Base-by-base conservation (phyloP, 1,140 invertebrate genomes). In the Intoshia linei region DNA sequence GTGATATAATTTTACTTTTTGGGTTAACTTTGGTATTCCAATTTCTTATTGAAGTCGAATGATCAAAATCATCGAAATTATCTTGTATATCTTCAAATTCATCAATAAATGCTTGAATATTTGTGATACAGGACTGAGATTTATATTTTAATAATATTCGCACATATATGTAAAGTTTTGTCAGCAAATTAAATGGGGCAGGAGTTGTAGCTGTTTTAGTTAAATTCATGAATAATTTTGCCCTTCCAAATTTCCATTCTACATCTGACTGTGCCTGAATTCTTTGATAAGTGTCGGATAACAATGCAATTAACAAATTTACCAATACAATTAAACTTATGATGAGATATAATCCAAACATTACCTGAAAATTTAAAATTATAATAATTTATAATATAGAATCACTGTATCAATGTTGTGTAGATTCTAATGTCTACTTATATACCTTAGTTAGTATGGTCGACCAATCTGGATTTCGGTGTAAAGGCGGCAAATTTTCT, bases 241-340 rank as follows among this genome's bases (percentile, higher is more conserved):
- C 90, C 45, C 93, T 60, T 22, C 87, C 87, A 52, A 87, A 98
- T 59, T 98, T 98, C 87, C 87, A 98, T 59, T 98, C 87, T 46
- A 84, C 90, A 59, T 98, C 87, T n/a, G 84, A 93, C 67, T 95
- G 83, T 30, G 83, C 78, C 65, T 90, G 57, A 52, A 93, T 93
- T 45, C 83, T 66, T 59, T 92, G 81, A 59, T 93, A 93, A 45
- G 84, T 93, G 65, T 93, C 81, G 50, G 77, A 83, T 81, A 93
- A 92, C 84, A 93, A 92, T 63, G 84, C 84, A 69, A 93, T 93
- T 48, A 93, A 70, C 51, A 92, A 68, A 65, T 90, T 92, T 62
- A 92, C 83, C 46, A 93, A 68, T 47, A 92, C 84, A 58, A 93
- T 74, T 46, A 92, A 72, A 42, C 78, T 81, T 51, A 92, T 77